Base-by-base conservation (phyloP, 2,888 invertebrate species). In the Hydrotaea diabolus region DNA sequence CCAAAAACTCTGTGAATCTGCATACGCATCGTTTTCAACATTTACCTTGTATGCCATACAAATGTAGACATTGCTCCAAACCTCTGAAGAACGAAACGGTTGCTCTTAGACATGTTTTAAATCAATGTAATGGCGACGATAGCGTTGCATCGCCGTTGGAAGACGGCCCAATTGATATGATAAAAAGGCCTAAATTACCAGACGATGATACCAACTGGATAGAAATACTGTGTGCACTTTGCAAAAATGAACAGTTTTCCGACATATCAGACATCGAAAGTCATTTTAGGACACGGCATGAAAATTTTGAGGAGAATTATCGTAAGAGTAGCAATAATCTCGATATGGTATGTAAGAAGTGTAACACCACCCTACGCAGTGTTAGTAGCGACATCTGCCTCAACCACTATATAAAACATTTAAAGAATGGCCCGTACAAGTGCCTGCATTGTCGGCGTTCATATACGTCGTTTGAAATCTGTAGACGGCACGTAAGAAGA, bases 391-490 rank as follows among this genome's bases (percentile, higher is more conserved):
- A 21, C 13, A 13, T 9, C 9, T 57, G 8, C 19, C 57, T 57
- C 21, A 57, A 19, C 1, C 66, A 66, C 19, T 66, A 66, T 21
- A 43, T 21, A 43, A 17, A 66, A 43, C 66, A 66, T 66, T 17
- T 66, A n/a, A 5, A 8, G 4, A 21, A 43, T 19, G 66, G 66
- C 1, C 66, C 66, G 11, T 66, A 43, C 21, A 36, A 39, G 23
- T 64, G 64, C 39, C n/a, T 64, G 1, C 17, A 36, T 9, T 66
- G 66, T 17, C 66, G 39, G 21, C 66, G 66, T 0, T 66, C 43
- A 8, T 66, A 66, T 17, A 66, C 1, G 7, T 0, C 1, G 0
- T 23, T 19, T 11, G 21, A 57, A 57, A 57, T 9, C 3, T 57
- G 57, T 21, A 23, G 7, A 8, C 7, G 17, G 1, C 57, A 57